Percentiles rank a stretch among this genome's conserved stretches.
phyloP scores from a whole-genome alignment of 37 sponge, comb jelly and placozoan genomes.

The Tethya wilhelma region DNA sequence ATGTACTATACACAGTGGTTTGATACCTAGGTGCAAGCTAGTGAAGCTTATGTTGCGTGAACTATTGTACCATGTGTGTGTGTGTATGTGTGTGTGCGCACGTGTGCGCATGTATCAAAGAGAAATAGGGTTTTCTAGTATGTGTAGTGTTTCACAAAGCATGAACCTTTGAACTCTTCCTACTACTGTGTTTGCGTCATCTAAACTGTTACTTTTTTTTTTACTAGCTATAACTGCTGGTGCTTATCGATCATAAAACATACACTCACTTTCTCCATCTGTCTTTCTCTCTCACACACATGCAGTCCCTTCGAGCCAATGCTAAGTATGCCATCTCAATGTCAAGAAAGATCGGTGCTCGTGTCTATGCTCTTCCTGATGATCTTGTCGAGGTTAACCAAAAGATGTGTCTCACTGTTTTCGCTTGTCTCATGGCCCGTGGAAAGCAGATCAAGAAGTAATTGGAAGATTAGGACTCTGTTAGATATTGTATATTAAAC shows the following conservation, averaged over 20 bases:
- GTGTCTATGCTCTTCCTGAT: conserved; percentile 96
- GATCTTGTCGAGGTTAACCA: conserved; percentile 94
- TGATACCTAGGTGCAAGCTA: too few species aligned
- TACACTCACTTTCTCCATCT: too few species aligned
- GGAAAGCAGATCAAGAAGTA: conserved; percentile 49
- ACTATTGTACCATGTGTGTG: conserved; percentile 8
- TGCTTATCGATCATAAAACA: too few species aligned
- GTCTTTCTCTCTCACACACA: too few species aligned
- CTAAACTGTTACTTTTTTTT: too few species aligned
- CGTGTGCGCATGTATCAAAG: not conserved
- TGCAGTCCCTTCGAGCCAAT: conserved; percentile 82
- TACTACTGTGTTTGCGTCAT: too few species aligned
- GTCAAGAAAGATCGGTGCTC: conserved; percentile 93
- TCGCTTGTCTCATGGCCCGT: conserved; percentile 94
- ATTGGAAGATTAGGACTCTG: not conserved
- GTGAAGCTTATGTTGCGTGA: too few species aligned
- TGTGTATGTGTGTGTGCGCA: conserved; percentile 15
- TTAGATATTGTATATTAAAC: not conserved
- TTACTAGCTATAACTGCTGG: too few species aligned
- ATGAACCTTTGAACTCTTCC: too few species aligned
- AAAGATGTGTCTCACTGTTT: conserved; percentile 98
- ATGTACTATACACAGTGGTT: too few species aligned
- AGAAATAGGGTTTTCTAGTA: too few species aligned
- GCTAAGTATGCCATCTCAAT: conserved; percentile 98
- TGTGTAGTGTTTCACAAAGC: too few species aligned